A percentile compares a stretch with the other conserved stretches of the same genome.
Evolutionary conservation across 2,888 invertebrate genomes (phyloP).

Genomic region (Drosophila diplacantha): DNA sequence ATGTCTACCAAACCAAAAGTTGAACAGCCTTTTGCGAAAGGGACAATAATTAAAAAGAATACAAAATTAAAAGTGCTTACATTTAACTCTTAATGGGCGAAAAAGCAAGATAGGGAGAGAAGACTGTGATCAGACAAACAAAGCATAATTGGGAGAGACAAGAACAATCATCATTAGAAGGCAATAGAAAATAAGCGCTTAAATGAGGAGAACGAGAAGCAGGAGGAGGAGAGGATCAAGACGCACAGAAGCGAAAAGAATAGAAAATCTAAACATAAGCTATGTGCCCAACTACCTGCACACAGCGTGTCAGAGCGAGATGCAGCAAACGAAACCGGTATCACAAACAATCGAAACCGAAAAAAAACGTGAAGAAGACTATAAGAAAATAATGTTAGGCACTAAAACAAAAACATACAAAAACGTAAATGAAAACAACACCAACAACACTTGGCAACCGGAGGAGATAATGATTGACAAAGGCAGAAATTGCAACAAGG

Average conservation of each 20-base stretch:
- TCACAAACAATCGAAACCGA: conserved; percentile 53
- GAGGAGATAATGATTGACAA: conserved; percentile 24
- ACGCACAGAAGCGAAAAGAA: conserved; percentile 47
- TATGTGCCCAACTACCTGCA: conserved; percentile 63
- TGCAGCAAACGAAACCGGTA: conserved; percentile 56
- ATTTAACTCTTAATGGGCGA: conserved; percentile 43
- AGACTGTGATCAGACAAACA: conserved; percentile 40
- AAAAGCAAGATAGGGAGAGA: neutral
- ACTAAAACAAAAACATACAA: conserved; percentile 40
- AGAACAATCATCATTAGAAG: conserved; percentile 20
- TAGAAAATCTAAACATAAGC: conserved; percentile 69
- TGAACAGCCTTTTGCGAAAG: conserved; percentile 45
- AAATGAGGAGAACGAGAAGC: neutral
- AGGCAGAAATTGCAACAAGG: conserved; percentile 17
- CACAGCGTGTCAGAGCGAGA: conserved; percentile 30
- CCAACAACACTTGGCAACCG: conserved; percentile 5
- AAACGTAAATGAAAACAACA: conserved; percentile 7
- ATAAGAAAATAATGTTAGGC: conserved; percentile 32
- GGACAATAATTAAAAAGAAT: conserved; percentile 21
- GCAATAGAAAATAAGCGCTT: conserved; percentile 9
- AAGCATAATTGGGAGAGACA: conserved; percentile 56
- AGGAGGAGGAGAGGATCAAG: conserved; percentile 23
- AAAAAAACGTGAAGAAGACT: conserved; percentile 36
- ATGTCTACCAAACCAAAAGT: conserved; percentile 35
- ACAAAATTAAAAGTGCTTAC: conserved; percentile 16